Evolutionary conservation across 2,888 invertebrate genomes (phyloP), one percentile per base, ranked within the genome.

Genomic region (Acholoe squamosa): DNA sequence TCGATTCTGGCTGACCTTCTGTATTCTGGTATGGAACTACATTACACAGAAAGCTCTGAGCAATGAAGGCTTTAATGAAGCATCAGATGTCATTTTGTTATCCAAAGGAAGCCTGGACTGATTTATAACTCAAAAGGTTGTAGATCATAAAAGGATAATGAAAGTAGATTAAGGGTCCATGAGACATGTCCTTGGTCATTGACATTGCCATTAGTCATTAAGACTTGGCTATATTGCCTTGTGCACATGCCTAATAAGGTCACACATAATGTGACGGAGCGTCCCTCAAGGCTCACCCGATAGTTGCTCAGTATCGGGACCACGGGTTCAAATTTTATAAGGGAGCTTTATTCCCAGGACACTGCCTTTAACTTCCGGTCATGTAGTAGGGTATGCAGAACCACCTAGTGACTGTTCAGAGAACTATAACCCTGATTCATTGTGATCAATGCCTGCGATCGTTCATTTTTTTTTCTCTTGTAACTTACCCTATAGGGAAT

Each of bases 221-320:
- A 10, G 43, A 43, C 43, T 43, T 43, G 43, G 43, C 3, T 43
- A 43, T 43, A 7, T 43, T 43, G 43, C 43, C 43, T 43, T 43
- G 61, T n/a, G 61, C 61, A 19, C 61, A 61, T 61, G 61, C 61
- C 61, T n/a, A 43, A 43, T 43, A 43, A 43, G 43, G 43, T 43
- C 43, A 43, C 43, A 3, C 43, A 43, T 43, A 19, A 3, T n/a
- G 61, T 61, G 5, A 16, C 12, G 12, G 22, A 43, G 33, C 43
- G 43, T n/a, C 80, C 43, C 43, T 33, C 14, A 16, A 33, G 80
- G 54, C 86, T 54, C 86, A 56, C 28, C 86, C 33, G 52, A 12
- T 25, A 54, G 28, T 86, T 86, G 86, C 86, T 86, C 86, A 86
- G 54, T 28, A 86, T 86, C 33, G 86, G 86, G 86, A 86, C 86